Evolutionary conservation across 2,797 vertebrate species (phyloP), one percentile per base, ranked within the genome.

Genomic region (Merluccius polli): DNA sequence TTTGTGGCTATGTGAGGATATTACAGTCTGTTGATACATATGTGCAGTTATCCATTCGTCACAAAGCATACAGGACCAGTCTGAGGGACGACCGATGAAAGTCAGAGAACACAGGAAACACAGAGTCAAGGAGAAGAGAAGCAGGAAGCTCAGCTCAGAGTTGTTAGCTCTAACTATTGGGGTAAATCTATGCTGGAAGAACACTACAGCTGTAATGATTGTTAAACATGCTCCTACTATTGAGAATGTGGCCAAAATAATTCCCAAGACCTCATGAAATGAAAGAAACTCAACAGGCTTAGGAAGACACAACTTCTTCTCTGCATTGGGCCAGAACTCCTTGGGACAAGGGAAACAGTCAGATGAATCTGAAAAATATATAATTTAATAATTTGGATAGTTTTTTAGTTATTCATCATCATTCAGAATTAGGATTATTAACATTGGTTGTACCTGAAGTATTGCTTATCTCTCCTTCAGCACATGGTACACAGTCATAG

Each of bases 21-120:
- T n/a, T n/a, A n/a, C n/a, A n/a, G n/a, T n/a, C n/a, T n/a, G n/a
- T n/a, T 3, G 3, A 35, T 35, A 35, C 33, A 90, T n/a, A n/a
- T n/a, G n/a, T n/a, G n/a, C n/a, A n/a, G n/a, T n/a, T n/a, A n/a
- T n/a, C n/a, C n/a, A n/a, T n/a, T n/a, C n/a, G n/a, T n/a, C n/a
- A n/a, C n/a, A n/a, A n/a, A n/a, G 80, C 85, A 90, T 88, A 83
- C 90, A 91, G 78, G 90, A 90, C 89, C 87, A 90, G 1, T 84
- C 84, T 73, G 90, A 87, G 52, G 91, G 91, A 4, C 38, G 77
- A 38, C 90, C 90, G 68, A 93, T 92, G 78, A 92, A 92, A 29
- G 88, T 87, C 70, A 92, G 65, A 70, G 91, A 88, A 76, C 92
- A 92, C 33, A 93, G 84, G 73, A 93, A 93, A 82, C 91, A 93